phyloP scores from a whole-genome alignment of 1,140 invertebrate species.

The Cyclargus thomasi region DNA sequence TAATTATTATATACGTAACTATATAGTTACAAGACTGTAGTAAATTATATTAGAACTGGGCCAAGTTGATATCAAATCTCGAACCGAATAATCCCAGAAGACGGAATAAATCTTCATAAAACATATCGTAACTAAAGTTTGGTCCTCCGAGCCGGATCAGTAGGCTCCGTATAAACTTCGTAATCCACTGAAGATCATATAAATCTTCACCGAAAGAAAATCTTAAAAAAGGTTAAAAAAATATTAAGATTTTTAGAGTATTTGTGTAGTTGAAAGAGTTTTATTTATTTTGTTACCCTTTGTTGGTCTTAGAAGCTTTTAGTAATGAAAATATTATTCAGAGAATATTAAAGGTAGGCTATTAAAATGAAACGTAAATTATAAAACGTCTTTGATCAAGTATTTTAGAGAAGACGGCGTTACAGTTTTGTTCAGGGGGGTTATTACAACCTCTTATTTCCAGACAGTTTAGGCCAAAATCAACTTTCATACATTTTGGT shows the following conservation, averaged over 20 bases:
- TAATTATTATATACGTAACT: too few relatives aligned
- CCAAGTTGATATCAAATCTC: not conserved
- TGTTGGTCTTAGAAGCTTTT: not conserved
- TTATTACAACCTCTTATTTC: too few relatives aligned
- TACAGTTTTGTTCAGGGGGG: too few relatives aligned
- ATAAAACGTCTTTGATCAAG: not conserved
- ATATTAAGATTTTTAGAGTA: not conserved
- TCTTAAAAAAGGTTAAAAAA: not conserved
- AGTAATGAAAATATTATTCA: not conserved
- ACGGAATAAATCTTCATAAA: not conserved
- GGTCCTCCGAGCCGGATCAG: not conserved
- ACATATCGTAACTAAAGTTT: not conserved
- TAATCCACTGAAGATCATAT: conserved; percentile 3
- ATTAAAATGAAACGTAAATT: not conserved
- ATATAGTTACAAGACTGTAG: not conserved
- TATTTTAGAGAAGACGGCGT: not conserved
- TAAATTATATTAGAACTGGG: too few relatives aligned
- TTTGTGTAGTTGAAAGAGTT: not conserved
- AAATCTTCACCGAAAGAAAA: not conserved
- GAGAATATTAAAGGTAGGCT: not conserved
- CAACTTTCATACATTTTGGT: too few relatives aligned
- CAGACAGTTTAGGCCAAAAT: too few relatives aligned
- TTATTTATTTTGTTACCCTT: not conserved
- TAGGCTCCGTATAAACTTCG: not conserved
- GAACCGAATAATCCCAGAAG: not conserved